Evolutionary conservation across 2,797 vertebrate genomes (phyloP), one percentile per base, ranked within the genome.

Genomic region (Epinephelus coioides): DNA sequence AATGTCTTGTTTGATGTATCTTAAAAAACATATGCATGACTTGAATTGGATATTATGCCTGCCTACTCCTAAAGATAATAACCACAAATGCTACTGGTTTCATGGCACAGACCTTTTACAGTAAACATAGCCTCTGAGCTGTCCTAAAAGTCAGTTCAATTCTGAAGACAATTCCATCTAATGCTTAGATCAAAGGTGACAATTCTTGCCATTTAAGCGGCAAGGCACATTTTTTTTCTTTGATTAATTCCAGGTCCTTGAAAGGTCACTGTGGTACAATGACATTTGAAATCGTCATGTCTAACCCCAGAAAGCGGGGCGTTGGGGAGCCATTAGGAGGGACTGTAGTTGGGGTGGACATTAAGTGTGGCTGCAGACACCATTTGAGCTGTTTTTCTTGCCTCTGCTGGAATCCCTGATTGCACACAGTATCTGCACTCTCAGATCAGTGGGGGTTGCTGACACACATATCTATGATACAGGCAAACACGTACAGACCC

Each of bases 211-310:
- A 92, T 91, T 94, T 92, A 83, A 76, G 81, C 84, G 18, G 76
- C 69, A 87, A 82, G 51, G 59, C 62, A 74, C 80, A 12, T 84
- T 78, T 90, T 76, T 76, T 85, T 88, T 66, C 84, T 88, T 77
- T 88, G 86, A 94, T 95, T 90, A 90, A 87, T 93, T 92, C 83
- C 85, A 85, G 91, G 90, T 94, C 83, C 90, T 75, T 81, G 86
- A 93, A 94, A 94, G 92, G 89, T 92, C 83, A 92, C 50, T 40
- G 72, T 75, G 88, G 93, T 92, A 89, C 91, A 86, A 83, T 92
- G 92, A 92, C 91, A 94, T 95, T 94, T 94, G 81, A 94, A 95
- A 93, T 91, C 12, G 49, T 80, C 84, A 67, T 65, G 86, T 91
- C 87, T 54, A 87, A 89, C 60, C 76, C 73, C 73, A 86, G 82